Percentiles rank a stretch among this genome's conserved stretches.
These are phyloP conservation scores for Urosaurus nigricauda DNA, from an alignment of 2,797 vertebrate genomes.

Conservation along the genomic window DNA sequence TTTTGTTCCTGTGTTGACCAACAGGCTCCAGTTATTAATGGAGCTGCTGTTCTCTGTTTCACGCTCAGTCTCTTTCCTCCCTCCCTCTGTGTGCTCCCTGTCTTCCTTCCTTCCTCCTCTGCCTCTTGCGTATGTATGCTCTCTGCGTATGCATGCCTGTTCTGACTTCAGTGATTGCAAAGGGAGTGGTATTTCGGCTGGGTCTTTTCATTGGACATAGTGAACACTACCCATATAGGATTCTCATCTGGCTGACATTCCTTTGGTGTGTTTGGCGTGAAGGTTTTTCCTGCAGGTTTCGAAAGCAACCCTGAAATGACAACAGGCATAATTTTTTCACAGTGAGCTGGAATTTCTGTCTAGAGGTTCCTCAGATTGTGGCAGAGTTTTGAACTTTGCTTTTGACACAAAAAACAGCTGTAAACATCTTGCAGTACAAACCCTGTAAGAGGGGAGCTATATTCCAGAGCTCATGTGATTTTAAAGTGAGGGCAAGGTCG, in stretches of 20 bases:
- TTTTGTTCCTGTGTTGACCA: neutral
- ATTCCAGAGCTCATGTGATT: neutral
- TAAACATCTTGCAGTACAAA: neutral
- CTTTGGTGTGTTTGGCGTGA: neutral
- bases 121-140: neutral
- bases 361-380: neutral
- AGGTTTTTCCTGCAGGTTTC: slow-evolving; percentile 47
- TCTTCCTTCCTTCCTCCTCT: neutral
- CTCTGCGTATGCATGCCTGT: neutral
- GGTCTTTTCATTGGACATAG: neutral
- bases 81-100: neutral
- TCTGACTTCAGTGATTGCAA: neutral
- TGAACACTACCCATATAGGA: neutral
- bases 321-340: slow-evolving; percentile 13
- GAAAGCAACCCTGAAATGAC: slow-evolving; percentile 5
- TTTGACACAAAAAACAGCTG: neutral
- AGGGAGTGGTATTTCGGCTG: neutral
- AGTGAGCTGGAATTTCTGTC: neutral
- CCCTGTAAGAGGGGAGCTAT: neutral
- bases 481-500: neutral
- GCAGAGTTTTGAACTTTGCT: neutral
- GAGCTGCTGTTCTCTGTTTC: neutral
- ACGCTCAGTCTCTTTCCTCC: no score
- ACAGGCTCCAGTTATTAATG: neutral
- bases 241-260: neutral